A percentile compares a stretch with the other conserved stretches of the same genome.
Evolutionary conservation across 2,797 vertebrate species (phyloP).

Genomic region (Lophotriccus pileatus): DNA sequence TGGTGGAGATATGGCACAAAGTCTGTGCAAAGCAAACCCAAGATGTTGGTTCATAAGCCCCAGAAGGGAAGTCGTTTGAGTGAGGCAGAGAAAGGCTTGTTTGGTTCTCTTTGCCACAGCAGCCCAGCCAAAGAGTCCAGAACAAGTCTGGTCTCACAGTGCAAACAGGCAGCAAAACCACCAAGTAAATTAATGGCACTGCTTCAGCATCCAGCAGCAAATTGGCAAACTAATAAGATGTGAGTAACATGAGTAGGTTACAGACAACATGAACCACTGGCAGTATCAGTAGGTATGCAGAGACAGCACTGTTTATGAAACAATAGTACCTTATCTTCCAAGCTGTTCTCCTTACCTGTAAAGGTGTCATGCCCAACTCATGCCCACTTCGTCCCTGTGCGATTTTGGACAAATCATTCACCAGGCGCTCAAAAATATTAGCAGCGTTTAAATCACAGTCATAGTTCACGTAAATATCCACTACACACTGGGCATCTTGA

Average conservation of each 20-base stretch:
- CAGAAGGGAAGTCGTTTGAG: not conserved
- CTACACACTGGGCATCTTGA: conserved; percentile 96
- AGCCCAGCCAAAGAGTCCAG: not conserved
- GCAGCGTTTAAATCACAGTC: conserved; percentile 97
- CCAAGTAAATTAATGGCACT: not conserved
- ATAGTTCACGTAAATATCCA: conserved; percentile 98
- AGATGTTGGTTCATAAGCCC: not conserved
- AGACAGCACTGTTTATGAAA: not conserved
- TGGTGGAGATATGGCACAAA: not conserved
- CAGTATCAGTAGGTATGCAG: fast-evolving
- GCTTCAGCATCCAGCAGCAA: not conserved
- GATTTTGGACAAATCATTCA: conserved; percentile 97
- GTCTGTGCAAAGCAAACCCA: not conserved
- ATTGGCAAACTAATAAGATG: not conserved
- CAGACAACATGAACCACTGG: not conserved
- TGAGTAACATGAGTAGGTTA: not conserved
- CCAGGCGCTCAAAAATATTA: conserved; percentile 97
- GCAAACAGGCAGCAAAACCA: not conserved
- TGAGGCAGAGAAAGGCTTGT: not conserved
- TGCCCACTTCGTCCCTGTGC: conserved; percentile 95
- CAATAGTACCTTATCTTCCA: not conserved
- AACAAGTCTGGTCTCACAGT: not conserved
- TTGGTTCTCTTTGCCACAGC: not conserved
- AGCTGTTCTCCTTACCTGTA: conserved; percentile 76
- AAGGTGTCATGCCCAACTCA: conserved; percentile 91